A percentile compares a stretch with the other conserved stretches of the same genome.
These are phyloP conservation scores for Rhinophrynus dorsalis DNA, from an alignment of 2,797 vertebrate genomes.

Conservation along the genomic window DNA sequence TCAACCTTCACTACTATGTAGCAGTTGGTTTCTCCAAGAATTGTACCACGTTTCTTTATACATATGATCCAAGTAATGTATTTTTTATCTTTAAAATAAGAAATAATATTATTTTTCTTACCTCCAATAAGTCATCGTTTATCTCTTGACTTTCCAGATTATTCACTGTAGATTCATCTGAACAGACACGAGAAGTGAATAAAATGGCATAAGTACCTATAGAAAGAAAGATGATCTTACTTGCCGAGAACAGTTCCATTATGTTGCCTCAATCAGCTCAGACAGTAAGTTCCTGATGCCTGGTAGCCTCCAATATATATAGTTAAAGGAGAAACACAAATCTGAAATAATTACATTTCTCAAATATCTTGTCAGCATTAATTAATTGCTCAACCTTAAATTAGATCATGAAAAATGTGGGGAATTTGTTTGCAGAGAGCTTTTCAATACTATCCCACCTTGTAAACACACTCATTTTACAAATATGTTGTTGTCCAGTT, in stretches of 20 bases:
- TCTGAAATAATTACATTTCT: slow-evolving; percentile 51
- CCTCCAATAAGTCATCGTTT: slow-evolving; percentile 56
- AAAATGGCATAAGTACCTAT: slow-evolving; percentile 57
- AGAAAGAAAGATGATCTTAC: slow-evolving; percentile 56
- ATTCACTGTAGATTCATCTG: slow-evolving; percentile 53
- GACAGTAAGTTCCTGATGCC: background rate
- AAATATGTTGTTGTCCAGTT: slow-evolving; percentile 61
- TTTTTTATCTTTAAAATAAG: too few species aligned
- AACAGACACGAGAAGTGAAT: slow-evolving; percentile 54
- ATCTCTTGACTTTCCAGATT: slow-evolving; percentile 60
- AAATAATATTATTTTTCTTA: slow-evolving; percentile 51
- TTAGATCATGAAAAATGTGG: slow-evolving; percentile 57
- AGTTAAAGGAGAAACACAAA: slow-evolving; percentile 61
- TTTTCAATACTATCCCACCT: slow-evolving; percentile 48
- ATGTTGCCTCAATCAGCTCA: slow-evolving; percentile 49
- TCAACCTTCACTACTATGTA: too few species aligned
- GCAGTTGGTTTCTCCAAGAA: too few species aligned
- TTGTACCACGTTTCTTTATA: too few species aligned
- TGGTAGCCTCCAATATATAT: slow-evolving; percentile 33
- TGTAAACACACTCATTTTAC: slow-evolving; percentile 53
- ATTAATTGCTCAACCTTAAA: slow-evolving; percentile 58
- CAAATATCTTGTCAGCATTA: slow-evolving; percentile 55
- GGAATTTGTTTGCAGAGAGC: slow-evolving; percentile 58
- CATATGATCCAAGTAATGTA: too few species aligned
- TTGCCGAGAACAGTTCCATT: slow-evolving; percentile 63